Evolutionary conservation across 2,888 invertebrate genomes (phyloP).

Genomic region (Dermolepida albohirtum): DNA sequence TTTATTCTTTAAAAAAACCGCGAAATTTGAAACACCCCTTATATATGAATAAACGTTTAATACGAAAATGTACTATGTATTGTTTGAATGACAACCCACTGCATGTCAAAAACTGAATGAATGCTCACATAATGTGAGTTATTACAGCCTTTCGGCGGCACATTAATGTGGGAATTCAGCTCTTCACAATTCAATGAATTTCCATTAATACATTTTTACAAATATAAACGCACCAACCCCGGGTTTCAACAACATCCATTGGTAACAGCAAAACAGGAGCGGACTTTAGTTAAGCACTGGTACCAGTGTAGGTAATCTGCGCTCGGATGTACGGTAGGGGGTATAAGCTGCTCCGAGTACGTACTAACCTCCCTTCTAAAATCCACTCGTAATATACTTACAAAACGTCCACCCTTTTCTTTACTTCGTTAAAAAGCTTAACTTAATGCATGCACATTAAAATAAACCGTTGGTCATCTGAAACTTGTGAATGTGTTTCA

Average conservation of each 20-base stretch:
- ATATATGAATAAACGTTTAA: too few relatives aligned
- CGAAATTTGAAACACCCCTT: too few relatives aligned
- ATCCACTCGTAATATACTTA: conserved; percentile 49
- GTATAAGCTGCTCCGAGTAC: conserved; percentile 38
- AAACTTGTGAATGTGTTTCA: conserved; percentile 36
- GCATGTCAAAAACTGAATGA: conserved; percentile 24
- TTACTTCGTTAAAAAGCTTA: conserved; percentile 46
- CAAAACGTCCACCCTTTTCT: conserved; percentile 51
- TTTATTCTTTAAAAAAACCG: too few relatives aligned
- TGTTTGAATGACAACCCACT: not conserved
- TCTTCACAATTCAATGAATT: conserved; percentile 39
- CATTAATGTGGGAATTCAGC: conserved; percentile 34
- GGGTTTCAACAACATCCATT: conserved; percentile 18
- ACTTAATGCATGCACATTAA: conserved; percentile 49
- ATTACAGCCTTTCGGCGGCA: conserved; percentile 23
- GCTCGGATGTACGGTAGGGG: conserved; percentile 45
- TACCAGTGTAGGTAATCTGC: conserved; percentile 44
- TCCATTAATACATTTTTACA: conserved; percentile 39
- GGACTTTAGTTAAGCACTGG: conserved; percentile 39
- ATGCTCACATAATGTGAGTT: conserved; percentile 32
- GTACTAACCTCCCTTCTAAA: conserved; percentile 43
- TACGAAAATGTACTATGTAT: not conserved
- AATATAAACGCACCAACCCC: conserved; percentile 17
- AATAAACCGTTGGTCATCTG: conserved; percentile 51
- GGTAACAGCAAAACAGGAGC: conserved; percentile 11